Evolutionary conservation across 2,888 invertebrate genomes (phyloP).

Genomic region (Habroteleia sp.): DNA sequence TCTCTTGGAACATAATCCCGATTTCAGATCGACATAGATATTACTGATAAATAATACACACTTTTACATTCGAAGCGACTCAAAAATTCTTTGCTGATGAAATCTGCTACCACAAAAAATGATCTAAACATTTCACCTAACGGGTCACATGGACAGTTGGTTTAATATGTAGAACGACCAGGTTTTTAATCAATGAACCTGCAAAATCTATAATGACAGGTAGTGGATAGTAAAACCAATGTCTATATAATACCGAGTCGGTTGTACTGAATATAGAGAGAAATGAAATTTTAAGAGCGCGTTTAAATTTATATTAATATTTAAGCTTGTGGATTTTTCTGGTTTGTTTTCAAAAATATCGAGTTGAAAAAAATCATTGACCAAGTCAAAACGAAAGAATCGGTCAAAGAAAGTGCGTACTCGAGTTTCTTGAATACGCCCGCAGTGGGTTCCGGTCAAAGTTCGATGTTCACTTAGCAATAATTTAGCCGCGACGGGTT

Average conservation of each 20-base stretch:
- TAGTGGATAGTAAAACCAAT: slow-evolving; percentile 19
- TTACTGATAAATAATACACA: too few relatives aligned
- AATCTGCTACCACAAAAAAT: slow-evolving; percentile 10
- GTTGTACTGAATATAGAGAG: slow-evolving; percentile 3
- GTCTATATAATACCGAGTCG: slow-evolving; percentile 5
- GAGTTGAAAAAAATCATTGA: background rate
- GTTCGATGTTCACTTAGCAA: slow-evolving; percentile 76
- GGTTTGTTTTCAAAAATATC: too few relatives aligned
- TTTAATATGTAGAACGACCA: slow-evolving; percentile 31
- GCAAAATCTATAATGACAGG: slow-evolving; percentile 44
- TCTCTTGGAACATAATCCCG: too few relatives aligned
- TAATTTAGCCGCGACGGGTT: slow-evolving; percentile 73
- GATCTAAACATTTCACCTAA: slow-evolving; percentile 26
- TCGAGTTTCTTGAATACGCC: slow-evolving; percentile 32
- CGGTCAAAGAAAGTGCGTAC: slow-evolving; percentile 38
- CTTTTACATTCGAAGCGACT: too few relatives aligned
- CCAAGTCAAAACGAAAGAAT: background rate
- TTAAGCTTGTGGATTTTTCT: too few relatives aligned
- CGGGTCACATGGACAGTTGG: slow-evolving; percentile 31
- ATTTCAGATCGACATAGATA: too few relatives aligned
- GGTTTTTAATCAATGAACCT: slow-evolving; percentile 22
- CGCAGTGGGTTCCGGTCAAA: slow-evolving; percentile 70
- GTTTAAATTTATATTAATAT: too few relatives aligned
- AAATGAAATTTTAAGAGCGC: too few relatives aligned
- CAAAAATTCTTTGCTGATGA: background rate